These are phyloP conservation scores for Himalopsyche phryganea DNA, from an alignment of 1,140 invertebrate genomes.

Conservation along the genomic window DNA sequence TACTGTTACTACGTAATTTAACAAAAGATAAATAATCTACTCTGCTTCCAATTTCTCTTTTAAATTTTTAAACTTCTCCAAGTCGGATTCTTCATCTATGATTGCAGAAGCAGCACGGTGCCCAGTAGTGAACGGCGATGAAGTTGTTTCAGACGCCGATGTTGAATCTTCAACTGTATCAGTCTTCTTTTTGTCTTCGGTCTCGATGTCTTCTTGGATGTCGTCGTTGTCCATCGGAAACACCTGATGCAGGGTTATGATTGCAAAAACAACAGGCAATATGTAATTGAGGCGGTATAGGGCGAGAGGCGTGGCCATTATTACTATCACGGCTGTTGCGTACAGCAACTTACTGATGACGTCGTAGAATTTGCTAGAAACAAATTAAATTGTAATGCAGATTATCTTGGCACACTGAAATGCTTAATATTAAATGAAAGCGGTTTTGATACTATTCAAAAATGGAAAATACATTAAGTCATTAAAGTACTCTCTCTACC, in stretches of 20 bases:
- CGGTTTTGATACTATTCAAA: background rate
- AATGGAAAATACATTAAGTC: background rate
- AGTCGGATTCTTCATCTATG: constrained; percentile 10
- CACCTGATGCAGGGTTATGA: constrained; percentile 50
- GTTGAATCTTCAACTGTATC: constrained; percentile 2
- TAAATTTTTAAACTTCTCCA: constrained; percentile 11
- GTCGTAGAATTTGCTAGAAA: constrained; percentile 51
- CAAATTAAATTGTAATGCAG: constrained; percentile 12
- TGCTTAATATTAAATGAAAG: background rate
- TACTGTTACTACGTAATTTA: too few relatives aligned
- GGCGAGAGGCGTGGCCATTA: constrained; percentile 55
- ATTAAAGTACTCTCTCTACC: too few relatives aligned
- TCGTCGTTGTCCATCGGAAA: background rate
- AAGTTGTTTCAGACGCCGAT: background rate
- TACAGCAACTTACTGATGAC: constrained; percentile 49
- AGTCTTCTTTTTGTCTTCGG: background rate
- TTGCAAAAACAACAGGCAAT: constrained; percentile 49
- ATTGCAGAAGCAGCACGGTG: constrained; percentile 1
- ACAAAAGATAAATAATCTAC: too few relatives aligned
- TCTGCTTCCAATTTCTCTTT: constrained; percentile 18
- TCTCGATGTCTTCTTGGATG: background rate
- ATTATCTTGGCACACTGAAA: background rate
- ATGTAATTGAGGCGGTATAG: constrained; percentile 56
- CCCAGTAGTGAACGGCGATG: background rate
- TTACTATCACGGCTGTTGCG: constrained; percentile 46